phyloP scores from a whole-genome alignment of 2,113 vertebrate genomes.

The Orientallactaga bullata region DNA sequence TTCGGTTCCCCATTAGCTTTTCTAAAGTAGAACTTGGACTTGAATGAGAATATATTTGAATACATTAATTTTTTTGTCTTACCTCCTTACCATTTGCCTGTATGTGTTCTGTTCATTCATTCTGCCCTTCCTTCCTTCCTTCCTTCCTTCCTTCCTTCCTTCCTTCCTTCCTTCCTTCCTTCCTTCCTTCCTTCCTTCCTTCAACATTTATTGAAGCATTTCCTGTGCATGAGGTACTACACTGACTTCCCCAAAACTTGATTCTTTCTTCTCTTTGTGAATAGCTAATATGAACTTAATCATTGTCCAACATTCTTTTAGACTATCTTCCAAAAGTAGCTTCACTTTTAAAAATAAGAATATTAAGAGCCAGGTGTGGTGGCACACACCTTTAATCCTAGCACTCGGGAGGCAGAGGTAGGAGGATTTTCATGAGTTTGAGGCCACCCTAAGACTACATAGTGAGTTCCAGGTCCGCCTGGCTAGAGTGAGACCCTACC shows the following conservation, averaged over 20 bases:
- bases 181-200: not conserved
- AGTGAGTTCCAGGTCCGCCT: too few relatives aligned
- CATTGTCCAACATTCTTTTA: conserved; percentile 4
- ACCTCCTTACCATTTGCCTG: not conserved
- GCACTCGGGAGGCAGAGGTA: too few relatives aligned
- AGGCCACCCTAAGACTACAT: too few relatives aligned
- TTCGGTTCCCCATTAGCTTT: not conserved
- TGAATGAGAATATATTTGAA: conserved; percentile 32
- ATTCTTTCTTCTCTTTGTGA: not conserved
- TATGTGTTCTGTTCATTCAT: not conserved
- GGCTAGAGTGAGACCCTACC: too few relatives aligned
- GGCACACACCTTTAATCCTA: too few relatives aligned
- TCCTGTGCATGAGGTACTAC: not conserved
- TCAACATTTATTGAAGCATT: not conserved
- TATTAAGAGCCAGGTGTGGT: not conserved
- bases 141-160: not conserved
- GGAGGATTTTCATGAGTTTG: too few relatives aligned
- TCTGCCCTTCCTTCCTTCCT: too few relatives aligned
- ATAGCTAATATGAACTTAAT: not conserved
- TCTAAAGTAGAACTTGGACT: conserved; percentile 2
- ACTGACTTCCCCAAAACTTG: not conserved
- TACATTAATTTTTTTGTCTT: conserved; percentile 30
- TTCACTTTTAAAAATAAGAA: conserved; percentile 50
- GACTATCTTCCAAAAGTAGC: conserved; percentile 33
- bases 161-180: too few relatives aligned